Evolutionary conservation across 1,140 invertebrate genomes (phyloP), one percentile per base, ranked within the genome.

Genomic region (Conus ventricosus): DNA sequence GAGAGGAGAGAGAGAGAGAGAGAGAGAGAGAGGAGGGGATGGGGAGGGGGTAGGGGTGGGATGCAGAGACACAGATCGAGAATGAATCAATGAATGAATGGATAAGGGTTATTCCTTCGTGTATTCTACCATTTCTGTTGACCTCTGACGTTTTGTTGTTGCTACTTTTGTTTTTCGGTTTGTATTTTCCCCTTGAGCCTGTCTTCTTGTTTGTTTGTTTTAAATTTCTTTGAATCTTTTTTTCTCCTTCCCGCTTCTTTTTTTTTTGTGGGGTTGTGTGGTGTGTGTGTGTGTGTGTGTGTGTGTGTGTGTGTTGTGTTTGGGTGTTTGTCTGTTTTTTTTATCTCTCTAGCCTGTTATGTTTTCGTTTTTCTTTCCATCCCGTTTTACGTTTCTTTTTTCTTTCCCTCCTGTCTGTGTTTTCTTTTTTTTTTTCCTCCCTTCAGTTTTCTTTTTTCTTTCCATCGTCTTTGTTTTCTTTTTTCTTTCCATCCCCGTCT

Each of bases 41-140:
- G 39, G 39, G 39, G 39, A 39, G 3, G 39, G 39, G 39, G 39
- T 39, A 39, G 39, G 39, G 39, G 39, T 0, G 39, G 3, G 0
- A 3, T 3, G 3, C 0, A 39, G 39, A 23, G 85, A 23, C 84
- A 89, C 54, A 75, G 84, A 27, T 86, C 91, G 75, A 88, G 82
- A 39, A 88, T 90, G 57, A 92, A 39, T 39, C 39, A 39, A 39
- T 39, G 39, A 39, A 91, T 85, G 88, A 90, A n/a, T 84, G 78
- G 5, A 27, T 10, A 51, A n/a, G 51, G 4, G 10, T 27, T 81
- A 15, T 0, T 81, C 27, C 25, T 5, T 51, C 15, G 78, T 39
- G 5, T 81, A n/a, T 25, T 4, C 5, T 25, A 15, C 51, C 25
- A 27, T 81, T 13, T 15, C 78, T 51, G 10, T 81, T 17, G 15